Evolutionary conservation across 2,888 invertebrate species (phyloP).

Genomic region (Drosophila yooni): DNA sequence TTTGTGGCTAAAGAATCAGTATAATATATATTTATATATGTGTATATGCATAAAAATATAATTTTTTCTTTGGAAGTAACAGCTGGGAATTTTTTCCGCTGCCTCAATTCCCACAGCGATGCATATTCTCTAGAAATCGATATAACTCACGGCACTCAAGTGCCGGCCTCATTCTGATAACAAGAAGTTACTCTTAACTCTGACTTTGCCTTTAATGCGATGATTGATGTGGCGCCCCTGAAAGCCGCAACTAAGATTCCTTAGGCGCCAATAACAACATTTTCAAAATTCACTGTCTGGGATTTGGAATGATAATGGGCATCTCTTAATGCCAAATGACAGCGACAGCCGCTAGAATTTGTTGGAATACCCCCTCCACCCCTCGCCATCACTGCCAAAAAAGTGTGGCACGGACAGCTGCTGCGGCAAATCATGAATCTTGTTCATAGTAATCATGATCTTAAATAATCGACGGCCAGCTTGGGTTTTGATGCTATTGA

Average conservation of each 20-base stretch:
- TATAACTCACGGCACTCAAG: slow-evolving; percentile 11
- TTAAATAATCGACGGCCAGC: slow-evolving; percentile 15
- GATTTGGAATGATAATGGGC: slow-evolving; percentile 26
- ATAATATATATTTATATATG: slow-evolving; percentile 3
- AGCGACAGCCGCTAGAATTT: slow-evolving; percentile 37
- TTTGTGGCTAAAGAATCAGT: slow-evolving; percentile 7
- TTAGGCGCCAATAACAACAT: slow-evolving; percentile 11
- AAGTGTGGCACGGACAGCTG: slow-evolving; percentile 35
- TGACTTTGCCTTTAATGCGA: slow-evolving; percentile 54
- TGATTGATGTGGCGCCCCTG: slow-evolving; percentile 79
- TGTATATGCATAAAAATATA: background rate
- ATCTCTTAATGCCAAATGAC: slow-evolving; percentile 52
- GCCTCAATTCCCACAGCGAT: slow-evolving; percentile 55
- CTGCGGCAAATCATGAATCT: slow-evolving; percentile 8
- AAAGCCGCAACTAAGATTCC: slow-evolving; percentile 24
- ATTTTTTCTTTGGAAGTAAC: slow-evolving; percentile 52
- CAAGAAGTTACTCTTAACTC: slow-evolving; percentile 32
- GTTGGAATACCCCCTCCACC: background rate
- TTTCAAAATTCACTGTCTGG: slow-evolving; percentile 42
- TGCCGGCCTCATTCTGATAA: slow-evolving; percentile 26
- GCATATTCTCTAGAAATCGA: slow-evolving; percentile 49
- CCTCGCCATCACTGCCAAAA: background rate
- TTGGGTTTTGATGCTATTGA: slow-evolving; percentile 31
- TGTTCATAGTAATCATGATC: slow-evolving; percentile 30
- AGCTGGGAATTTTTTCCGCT: slow-evolving; percentile 44